Evolutionary conservation across 2,888 invertebrate species (phyloP).

Genomic region (Auanema sp.): DNA sequence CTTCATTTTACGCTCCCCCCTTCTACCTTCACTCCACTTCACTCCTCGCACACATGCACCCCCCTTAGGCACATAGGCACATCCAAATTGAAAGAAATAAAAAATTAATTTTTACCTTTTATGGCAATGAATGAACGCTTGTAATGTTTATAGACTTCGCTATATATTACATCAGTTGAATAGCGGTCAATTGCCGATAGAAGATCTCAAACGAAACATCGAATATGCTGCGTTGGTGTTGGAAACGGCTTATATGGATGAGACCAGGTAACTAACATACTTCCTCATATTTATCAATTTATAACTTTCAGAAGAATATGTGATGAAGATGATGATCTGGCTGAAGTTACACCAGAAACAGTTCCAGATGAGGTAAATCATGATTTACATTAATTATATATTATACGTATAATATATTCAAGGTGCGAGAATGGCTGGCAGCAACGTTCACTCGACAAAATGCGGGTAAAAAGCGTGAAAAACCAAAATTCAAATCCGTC

Average conservation of each 20-base stretch:
- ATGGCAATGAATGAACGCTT: background rate
- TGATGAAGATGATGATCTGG: conserved; percentile 86
- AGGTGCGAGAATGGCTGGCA: conserved; percentile 90
- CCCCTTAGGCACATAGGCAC: too few relatives aligned
- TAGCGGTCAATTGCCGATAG: conserved; percentile 81
- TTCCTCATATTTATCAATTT: background rate
- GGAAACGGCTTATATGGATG: conserved; percentile 89
- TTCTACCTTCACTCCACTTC: too few relatives aligned
- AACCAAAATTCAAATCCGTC: conserved; percentile 81
- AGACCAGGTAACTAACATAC: conserved; percentile 74
- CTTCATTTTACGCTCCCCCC: too few relatives aligned
- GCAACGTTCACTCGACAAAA: conserved; percentile 88
- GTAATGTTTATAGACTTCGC: conserved; percentile 75
- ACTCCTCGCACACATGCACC: too few relatives aligned
- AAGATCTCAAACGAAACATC: conserved; percentile 86
- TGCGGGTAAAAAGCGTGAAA: conserved; percentile 75
- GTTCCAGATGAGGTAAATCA: conserved; percentile 80
- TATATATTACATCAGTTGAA: conserved; percentile 85
- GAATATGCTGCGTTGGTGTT: conserved; percentile 89
- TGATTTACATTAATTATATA: background rate
- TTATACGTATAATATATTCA: conserved; percentile 1
- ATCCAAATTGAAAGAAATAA: too few relatives aligned
- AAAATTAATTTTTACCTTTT: background rate
- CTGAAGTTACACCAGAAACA: conserved; percentile 92
- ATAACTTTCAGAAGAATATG: conserved; percentile 58